Evolutionary conservation across 1,140 invertebrate species (phyloP), one percentile per base, ranked within the genome.

Genomic region (Acromyrmex charruanus): DNA sequence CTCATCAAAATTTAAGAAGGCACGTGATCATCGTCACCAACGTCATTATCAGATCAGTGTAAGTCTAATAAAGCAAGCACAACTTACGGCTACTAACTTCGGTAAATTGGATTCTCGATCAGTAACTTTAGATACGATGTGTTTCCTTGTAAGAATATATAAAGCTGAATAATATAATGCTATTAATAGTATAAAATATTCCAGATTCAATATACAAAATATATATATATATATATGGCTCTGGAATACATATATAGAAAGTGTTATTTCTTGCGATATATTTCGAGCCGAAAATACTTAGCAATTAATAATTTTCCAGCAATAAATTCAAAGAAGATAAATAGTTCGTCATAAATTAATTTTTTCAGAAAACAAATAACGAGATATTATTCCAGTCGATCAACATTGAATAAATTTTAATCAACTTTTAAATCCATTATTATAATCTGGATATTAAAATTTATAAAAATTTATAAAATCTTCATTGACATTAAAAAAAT

Each of bases 261-360:
- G 4, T 72, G 2, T 72, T n/a, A 72, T 49, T 53, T 10, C 9
- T 71, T 71, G 9, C 3, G 49, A 55, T 12, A 28, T 74, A 28
- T 74, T 74, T 74, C 0, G 12, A 74, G 10, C 14, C 35, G 18
- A 74, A 74, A 74, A 74, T 58, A 74, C 39, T 39, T 21, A 35
- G 5, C 3, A 1, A 55, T 55, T 35, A 72, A 31, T 58, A 55
- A 0, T 16, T 58, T 74, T 55, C 31, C 0, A 53, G 2, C 18
- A 31, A 35, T n/a, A 21, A 58, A 74, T 21, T 5, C 18, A 21
- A 4, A 31, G 12, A 18, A 21, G 16, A 53, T 51, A 51, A 21
- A 35, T n/a, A 58, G 10, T 18, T 55, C 4, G 10, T 74, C 10
- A 2, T 3, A 10, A 58, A 58, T 58, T 16, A 74, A 58, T 58